Conservation (phyloP, 2,113 vertebrate genomes). For the Lamprotornis superbus region DNA sequence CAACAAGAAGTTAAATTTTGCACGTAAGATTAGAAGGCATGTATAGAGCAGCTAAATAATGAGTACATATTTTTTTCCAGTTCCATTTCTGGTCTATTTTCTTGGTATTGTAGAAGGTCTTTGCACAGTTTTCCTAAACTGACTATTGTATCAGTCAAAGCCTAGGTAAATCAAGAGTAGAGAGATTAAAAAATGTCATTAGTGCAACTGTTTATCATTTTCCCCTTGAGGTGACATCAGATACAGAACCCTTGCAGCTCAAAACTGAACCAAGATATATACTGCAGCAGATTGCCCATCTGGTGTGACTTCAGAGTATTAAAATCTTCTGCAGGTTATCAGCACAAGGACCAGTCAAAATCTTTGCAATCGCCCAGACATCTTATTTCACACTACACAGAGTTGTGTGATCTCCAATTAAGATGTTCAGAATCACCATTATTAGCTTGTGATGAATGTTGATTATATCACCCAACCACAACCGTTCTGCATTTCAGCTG, state of each 20-base stretch:
- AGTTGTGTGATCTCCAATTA: slow-evolving; percentile 41
- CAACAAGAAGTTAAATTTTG: background rate
- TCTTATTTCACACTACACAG: slow-evolving; percentile 51
- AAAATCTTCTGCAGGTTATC: slow-evolving; percentile 29
- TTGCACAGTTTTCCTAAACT: background rate
- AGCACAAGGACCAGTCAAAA: slow-evolving; percentile 42
- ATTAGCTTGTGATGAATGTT: slow-evolving; percentile 32
- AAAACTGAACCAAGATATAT: slow-evolving; percentile 3
- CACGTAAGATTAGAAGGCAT: background rate
- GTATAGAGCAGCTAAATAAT: background rate
- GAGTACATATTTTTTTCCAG: background rate
- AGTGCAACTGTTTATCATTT: slow-evolving; percentile 26
- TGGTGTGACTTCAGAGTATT: slow-evolving; percentile 45
- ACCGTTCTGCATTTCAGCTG: background rate
- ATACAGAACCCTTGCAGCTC: background rate
- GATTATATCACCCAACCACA: background rate
- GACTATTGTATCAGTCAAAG: background rate
- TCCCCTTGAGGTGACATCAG: slow-evolving; percentile 39
- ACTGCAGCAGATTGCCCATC: slow-evolving; percentile 11
- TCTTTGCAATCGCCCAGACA: slow-evolving; percentile 2
- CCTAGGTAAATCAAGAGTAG: background rate
- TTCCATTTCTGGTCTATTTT: background rate
- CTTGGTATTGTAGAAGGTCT: background rate
- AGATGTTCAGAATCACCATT: slow-evolving; percentile 27
- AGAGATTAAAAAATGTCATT: slow-evolving; percentile 24